phyloP scores from a whole-genome alignment of 2,888 invertebrate genomes.

The Pheosia gnoma region DNA sequence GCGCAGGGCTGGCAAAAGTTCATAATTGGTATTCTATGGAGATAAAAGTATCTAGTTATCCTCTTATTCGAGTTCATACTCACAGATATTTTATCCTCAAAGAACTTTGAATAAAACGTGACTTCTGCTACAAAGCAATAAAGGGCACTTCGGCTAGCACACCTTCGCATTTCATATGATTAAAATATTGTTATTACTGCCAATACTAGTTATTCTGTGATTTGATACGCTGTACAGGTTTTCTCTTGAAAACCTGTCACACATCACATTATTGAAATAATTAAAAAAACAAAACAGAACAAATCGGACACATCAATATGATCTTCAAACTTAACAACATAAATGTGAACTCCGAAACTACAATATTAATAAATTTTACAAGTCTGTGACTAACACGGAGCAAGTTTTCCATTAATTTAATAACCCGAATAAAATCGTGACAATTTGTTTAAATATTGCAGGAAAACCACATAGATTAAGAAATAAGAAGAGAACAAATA shows the following conservation, averaged over 20 bases:
- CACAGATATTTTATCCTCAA: too few relatives aligned
- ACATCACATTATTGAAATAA: constrained; percentile 21
- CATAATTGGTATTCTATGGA: too few relatives aligned
- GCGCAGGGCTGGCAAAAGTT: constrained; percentile 39
- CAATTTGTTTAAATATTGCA: constrained; percentile 23
- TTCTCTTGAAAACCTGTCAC: constrained; percentile 2
- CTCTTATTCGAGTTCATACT: too few relatives aligned
- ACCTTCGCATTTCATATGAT: too few relatives aligned
- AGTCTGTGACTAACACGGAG: constrained; percentile 10
- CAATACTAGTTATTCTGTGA: background rate
- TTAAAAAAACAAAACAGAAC: constrained; percentile 22
- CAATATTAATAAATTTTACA: constrained; percentile 31
- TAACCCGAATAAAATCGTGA: constrained; percentile 16
- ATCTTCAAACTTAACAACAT: constrained; percentile 27
- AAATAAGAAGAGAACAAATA: constrained; percentile 7
- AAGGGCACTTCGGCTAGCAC: too few relatives aligned
- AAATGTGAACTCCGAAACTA: constrained; percentile 49
- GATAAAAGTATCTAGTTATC: too few relatives aligned
- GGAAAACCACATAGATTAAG: constrained; percentile 16
- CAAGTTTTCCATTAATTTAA: constrained; percentile 38
- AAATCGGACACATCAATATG: constrained; percentile 27
- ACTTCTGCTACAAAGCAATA: too few relatives aligned
- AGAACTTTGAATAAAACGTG: too few relatives aligned
- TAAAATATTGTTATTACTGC: background rate
- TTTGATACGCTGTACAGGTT: background rate